phyloP scores from a whole-genome alignment of 2,888 invertebrate genomes.

The Ochropleura plecta region DNA sequence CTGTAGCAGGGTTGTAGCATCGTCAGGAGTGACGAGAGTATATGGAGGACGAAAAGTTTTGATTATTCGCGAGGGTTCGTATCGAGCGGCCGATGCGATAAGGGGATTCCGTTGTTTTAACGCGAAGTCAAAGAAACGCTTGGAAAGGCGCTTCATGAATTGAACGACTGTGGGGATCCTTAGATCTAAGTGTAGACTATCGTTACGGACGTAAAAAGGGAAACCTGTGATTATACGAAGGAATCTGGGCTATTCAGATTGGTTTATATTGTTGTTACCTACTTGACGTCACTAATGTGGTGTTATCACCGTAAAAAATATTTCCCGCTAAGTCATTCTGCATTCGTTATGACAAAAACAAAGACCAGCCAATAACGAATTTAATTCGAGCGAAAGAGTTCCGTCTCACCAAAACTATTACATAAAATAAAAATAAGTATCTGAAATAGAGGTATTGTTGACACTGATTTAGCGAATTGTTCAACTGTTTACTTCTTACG shows the following conservation, averaged over 20 bases:
- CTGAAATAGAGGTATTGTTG: background rate
- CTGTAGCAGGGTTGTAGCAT: no score
- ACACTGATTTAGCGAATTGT: background rate
- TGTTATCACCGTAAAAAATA: slow-evolving; percentile 24
- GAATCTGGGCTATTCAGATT: background rate
- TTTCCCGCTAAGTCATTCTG: background rate
- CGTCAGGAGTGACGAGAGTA: no score
- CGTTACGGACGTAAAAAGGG: no score
- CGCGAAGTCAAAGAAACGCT: no score
- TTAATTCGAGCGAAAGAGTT: background rate
- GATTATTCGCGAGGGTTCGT: no score
- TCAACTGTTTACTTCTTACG: background rate
- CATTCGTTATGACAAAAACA: slow-evolving; percentile 17
- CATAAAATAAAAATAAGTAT: background rate
- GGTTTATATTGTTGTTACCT: background rate
- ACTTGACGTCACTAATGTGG: background rate
- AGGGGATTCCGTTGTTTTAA: no score
- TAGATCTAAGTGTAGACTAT: no score
- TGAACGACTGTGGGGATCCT: no score
- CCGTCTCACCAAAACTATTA: slow-evolving; percentile 2
- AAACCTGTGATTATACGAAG: no score
- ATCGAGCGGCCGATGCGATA: no score
- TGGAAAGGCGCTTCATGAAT: no score
- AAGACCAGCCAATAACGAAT: background rate
- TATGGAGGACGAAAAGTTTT: no score